Percentiles rank a stretch among this genome's conserved stretches.
phyloP scores from a whole-genome alignment of 1,140 invertebrate species.

The Laupala kohalensis region DNA sequence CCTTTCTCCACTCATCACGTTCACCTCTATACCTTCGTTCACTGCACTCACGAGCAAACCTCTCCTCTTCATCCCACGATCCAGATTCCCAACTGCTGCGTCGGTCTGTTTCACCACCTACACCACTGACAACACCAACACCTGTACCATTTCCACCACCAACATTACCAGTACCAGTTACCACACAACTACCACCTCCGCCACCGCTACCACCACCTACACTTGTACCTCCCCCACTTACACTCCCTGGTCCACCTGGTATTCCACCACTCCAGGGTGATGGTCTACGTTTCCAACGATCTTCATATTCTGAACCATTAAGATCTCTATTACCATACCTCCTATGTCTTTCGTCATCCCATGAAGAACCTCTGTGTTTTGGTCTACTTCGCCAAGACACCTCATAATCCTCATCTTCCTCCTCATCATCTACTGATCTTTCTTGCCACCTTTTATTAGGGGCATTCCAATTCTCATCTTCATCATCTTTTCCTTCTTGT shows the following conservation, averaged over 20 bases:
- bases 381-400: conserved; percentile 27
- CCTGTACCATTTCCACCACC: conserved; percentile 22
- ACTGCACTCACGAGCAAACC: conserved; percentile 5
- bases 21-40: conserved; percentile 2
- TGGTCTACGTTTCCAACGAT: conserved; percentile 5
- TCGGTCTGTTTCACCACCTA: conserved; percentile 26
- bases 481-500: conserved; percentile 34
- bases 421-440: conserved; percentile 27
- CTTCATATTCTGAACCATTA: conserved; percentile 10
- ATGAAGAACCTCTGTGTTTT: conserved; percentile 22
- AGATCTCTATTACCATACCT: conserved; percentile 5
- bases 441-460: conserved; percentile 18
- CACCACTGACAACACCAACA: conserved; percentile 27
- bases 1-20: conserved; percentile 7
- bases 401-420: conserved; percentile 30
- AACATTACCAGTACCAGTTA: background rate
- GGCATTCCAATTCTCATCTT: conserved; percentile 25
- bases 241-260: conserved; percentile 23
- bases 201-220: conserved; percentile 22
- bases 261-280: conserved; percentile 14
- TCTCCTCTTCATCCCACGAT: conserved; percentile 31
- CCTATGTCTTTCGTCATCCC: conserved; percentile 12
- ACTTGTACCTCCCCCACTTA: conserved; percentile 28
- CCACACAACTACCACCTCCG: background rate
- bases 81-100: conserved; percentile 25